These are phyloP conservation scores for Saimiri boliviensis DNA, from an alignment of 2,113 vertebrate genomes.

Conservation along the genomic window DNA sequence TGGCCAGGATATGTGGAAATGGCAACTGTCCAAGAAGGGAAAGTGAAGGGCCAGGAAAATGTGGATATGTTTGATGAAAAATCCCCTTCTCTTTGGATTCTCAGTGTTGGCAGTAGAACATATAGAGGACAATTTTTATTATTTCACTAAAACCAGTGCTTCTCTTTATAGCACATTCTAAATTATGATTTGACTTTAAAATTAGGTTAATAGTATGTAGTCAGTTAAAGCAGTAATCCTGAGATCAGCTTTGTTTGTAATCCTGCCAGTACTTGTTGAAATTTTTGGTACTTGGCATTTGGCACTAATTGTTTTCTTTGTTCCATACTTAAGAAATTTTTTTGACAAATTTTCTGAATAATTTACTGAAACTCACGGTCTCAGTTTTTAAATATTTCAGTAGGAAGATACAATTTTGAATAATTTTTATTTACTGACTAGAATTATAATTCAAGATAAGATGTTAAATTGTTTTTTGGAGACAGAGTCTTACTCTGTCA, in stretches of 20 bases:
- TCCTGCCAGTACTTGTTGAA: conserved; percentile 41
- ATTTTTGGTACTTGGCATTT: conserved; percentile 42
- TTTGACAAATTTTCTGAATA: conserved; percentile 53
- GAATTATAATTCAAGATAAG: conserved; percentile 38
- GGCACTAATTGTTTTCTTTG: conserved; percentile 47
- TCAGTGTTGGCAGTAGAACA: conserved; percentile 13
- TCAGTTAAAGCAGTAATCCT: conserved; percentile 28
- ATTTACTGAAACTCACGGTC: conserved; percentile 22
- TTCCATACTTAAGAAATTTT: conserved; percentile 1
- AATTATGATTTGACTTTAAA: conserved; percentile 54
- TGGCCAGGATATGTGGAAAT: conserved; percentile 37
- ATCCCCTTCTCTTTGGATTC: conserved; percentile 27
- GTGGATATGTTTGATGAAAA: conserved; percentile 39
- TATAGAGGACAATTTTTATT: conserved; percentile 21
- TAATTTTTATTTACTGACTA: conserved; percentile 51
- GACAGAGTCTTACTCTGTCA: neutral
- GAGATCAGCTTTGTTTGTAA: conserved; percentile 31
- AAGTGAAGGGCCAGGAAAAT: conserved; percentile 26
- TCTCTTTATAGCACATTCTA: conserved; percentile 26
- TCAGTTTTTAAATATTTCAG: conserved; percentile 47
- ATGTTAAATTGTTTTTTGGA: conserved; percentile 5
- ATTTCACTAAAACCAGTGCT: conserved; percentile 3
- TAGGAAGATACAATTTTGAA: conserved; percentile 34
- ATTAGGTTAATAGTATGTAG: conserved; percentile 7
- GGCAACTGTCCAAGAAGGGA: neutral